Evolutionary conservation across 2,113 vertebrate genomes (phyloP).

Genomic region (Pelmatolapia mariae): DNA sequence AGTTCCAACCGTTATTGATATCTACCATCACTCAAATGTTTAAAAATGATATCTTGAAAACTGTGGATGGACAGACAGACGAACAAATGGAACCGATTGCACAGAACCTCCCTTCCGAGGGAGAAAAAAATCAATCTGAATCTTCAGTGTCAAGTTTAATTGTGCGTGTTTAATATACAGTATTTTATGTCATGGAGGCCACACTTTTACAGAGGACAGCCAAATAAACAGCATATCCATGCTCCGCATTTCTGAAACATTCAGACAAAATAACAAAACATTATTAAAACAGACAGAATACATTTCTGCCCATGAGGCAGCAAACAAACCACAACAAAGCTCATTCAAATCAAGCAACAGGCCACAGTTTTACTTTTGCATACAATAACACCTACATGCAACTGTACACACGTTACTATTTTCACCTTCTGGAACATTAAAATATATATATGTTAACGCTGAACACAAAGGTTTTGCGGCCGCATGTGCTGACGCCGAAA

Average conservation of each 20-base stretch:
- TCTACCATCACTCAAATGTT: too few relatives aligned
- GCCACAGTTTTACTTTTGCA: neutral
- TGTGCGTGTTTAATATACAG: neutral
- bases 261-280: neutral
- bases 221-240: neutral
- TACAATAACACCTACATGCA: neutral
- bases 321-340: neutral
- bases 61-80: too few relatives aligned
- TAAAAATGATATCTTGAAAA: too few relatives aligned
- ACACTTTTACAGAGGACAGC: neutral
- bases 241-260: neutral
- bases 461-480: neutral
- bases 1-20: too few relatives aligned
- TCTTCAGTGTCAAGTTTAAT: neutral
- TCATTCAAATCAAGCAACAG: neutral
- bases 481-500: neutral
- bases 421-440: neutral
- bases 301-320: neutral
- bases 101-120: too few relatives aligned
- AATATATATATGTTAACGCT: neutral
- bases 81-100: too few relatives aligned
- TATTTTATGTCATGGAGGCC: neutral
- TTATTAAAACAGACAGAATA: neutral
- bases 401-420: neutral
- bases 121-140: neutral